Percentiles rank a stretch among this genome's conserved stretches.
These are phyloP conservation scores for Mizuhopecten yessoensis DNA, from an alignment of 1,140 invertebrate species.

Conservation along the genomic window DNA sequence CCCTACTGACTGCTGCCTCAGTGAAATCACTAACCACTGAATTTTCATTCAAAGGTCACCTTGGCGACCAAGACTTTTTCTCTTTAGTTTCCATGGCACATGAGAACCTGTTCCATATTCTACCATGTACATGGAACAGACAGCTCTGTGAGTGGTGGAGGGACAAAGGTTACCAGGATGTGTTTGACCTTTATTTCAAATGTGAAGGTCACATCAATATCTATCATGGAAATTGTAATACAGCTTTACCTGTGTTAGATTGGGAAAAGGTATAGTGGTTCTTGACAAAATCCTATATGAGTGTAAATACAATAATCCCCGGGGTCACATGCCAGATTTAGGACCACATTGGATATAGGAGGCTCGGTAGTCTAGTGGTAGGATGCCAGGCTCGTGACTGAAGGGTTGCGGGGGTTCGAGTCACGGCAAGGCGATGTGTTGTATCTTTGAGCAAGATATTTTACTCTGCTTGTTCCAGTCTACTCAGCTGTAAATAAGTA, in stretches of 20 bases:
- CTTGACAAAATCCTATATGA: too few relatives aligned
- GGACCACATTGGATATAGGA: too few relatives aligned
- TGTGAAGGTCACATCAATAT: constrained; percentile 89
- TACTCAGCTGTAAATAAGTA: too few relatives aligned
- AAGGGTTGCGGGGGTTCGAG: too few relatives aligned
- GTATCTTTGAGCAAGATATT: too few relatives aligned
- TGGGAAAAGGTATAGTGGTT: constrained; percentile 55
- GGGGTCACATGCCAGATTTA: too few relatives aligned
- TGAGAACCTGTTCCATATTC: constrained; percentile 89
- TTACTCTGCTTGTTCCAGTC: too few relatives aligned
- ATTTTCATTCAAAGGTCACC: constrained; percentile 90
- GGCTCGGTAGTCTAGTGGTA: too few relatives aligned
- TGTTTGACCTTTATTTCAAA: constrained; percentile 90
- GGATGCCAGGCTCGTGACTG: too few relatives aligned
- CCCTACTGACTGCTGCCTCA: constrained; percentile 85
- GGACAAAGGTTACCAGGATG: constrained; percentile 89
- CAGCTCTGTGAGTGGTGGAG: constrained; percentile 94
- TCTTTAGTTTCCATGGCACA: constrained; percentile 90
- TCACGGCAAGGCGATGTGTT: too few relatives aligned
- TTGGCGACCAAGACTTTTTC: constrained; percentile 95
- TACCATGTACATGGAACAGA: constrained; percentile 93
- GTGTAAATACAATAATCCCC: too few relatives aligned
- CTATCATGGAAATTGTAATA: constrained; percentile 94
- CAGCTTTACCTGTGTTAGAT: constrained; percentile 86
- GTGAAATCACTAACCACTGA: constrained; percentile 87